These are phyloP conservation scores for Tolypeutes matacus DNA, from an alignment of 2,797 vertebrate genomes.

Conservation along the genomic window DNA sequence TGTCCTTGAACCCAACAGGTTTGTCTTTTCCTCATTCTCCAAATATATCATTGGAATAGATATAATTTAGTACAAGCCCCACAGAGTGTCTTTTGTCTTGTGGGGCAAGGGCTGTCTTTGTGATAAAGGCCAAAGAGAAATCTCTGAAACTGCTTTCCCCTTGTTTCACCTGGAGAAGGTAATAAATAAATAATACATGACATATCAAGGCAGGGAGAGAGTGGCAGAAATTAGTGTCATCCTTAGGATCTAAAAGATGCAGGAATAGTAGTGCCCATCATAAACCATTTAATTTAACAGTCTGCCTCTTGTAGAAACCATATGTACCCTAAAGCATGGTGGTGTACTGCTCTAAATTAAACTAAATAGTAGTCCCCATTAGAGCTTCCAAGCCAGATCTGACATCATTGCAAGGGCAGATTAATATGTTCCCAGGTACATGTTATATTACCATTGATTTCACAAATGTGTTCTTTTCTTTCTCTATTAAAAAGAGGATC, in stretches of 20 bases:
- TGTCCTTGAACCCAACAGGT: background rate
- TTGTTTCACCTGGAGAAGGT: background rate
- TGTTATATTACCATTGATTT: background rate
- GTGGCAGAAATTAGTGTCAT: background rate
- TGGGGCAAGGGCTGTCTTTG: background rate
- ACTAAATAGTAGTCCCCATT: background rate
- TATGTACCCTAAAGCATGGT: background rate
- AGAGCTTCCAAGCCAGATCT: background rate
- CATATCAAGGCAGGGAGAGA: background rate
- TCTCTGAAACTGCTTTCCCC: background rate
- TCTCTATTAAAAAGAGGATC: background rate
- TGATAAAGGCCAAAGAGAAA: background rate
- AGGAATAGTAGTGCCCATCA: background rate
- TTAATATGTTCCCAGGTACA: background rate
- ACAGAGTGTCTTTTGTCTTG: background rate
- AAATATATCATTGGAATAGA: background rate
- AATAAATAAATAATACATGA: background rate
- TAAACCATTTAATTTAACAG: background rate
- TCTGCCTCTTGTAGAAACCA: background rate
- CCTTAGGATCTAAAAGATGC: background rate
- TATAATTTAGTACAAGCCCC: background rate
- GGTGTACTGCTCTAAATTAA: background rate
- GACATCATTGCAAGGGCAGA: background rate
- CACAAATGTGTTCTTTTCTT: slow-evolving; percentile 14
- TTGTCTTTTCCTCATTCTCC: background rate